Evolutionary conservation across 2,797 vertebrate genomes (phyloP), one percentile per base, ranked within the genome.

Genomic region (Anabas testudineus): DNA sequence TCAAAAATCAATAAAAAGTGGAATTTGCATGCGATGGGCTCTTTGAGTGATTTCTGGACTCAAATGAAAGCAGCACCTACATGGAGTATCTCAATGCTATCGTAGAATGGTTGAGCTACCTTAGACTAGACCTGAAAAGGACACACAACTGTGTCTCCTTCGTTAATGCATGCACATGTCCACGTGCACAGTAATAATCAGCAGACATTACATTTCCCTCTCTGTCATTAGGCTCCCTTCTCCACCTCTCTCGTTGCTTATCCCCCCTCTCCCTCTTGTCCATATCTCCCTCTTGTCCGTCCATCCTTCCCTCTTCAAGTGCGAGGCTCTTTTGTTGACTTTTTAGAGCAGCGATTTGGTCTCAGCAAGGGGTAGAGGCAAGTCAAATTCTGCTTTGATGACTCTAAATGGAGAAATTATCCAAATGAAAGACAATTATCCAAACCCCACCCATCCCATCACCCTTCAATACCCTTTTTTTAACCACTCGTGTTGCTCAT

Each of bases 321-420:
- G 52, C 41, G 52, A 39, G 57, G 62, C 80, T 82, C 85, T 84
- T 89, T 90, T 91, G 87, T 88, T 89, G 88, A 85, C n/a, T 90
- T 88, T 85, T 77, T 71, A 64, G 79, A 86, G 74, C 56, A 68
- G 86, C 85, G 90, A 88, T 90, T 88, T 90, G 78, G 73, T 48
- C 70, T 12, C 86, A 85, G 81, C 76, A 36, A 83, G 81, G 68
- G 84, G 77, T 72, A 81, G 28, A 74, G 76, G 73, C 74, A 80
- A 88, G 80, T 87, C 74, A 80, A 85, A 83, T 75, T 76, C 82
- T 85, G 89, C 90, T 91, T 87, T 92, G 87, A 91, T 87, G 84
- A 88, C 80, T 90, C 83, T 85, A 87, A 90, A 90, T 91, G 82
- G 84, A 76, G 76, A 89, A 85, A 90, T 92, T 91, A 92, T 84